These are phyloP conservation scores for Polypedilum pembai DNA, from an alignment of 1,140 invertebrate genomes.

Conservation along the genomic window DNA sequence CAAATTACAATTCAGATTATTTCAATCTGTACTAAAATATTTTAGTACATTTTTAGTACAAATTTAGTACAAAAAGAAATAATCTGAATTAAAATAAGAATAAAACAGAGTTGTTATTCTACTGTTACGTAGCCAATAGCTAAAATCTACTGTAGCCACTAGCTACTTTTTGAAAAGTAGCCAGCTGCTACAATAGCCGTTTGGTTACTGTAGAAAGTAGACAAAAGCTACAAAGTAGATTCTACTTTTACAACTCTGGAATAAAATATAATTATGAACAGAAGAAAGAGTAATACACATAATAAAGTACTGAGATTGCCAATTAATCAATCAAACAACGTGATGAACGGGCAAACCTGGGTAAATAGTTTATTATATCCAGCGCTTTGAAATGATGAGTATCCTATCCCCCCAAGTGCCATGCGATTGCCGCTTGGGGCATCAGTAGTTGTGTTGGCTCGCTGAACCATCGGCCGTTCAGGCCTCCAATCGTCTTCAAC, in stretches of 20 bases:
- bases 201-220: no score
- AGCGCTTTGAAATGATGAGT: conserved; percentile 67
- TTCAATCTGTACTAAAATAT: no score
- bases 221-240: no score
- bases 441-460: conserved; percentile 42
- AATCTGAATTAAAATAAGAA: no score
- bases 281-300: no score
- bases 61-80: background rate
- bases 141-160: no score
- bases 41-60: background rate
- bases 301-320: background rate
- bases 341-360: conserved; percentile 53
- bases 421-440: conserved; percentile 41
- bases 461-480: conserved; percentile 45
- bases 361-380: conserved; percentile 86
- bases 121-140: no score
- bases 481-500: conserved; percentile 44
- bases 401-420: conserved; percentile 59
- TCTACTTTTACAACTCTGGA: no score
- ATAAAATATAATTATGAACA: no score
- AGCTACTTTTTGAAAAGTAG: no score
- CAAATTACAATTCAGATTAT: background rate
- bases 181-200: no score
- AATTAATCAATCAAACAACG: background rate
- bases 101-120: no score